Evolutionary conservation across 2,888 invertebrate species (phyloP), one percentile per base, ranked within the genome.

Genomic region (Drosophila helvetica): DNA sequence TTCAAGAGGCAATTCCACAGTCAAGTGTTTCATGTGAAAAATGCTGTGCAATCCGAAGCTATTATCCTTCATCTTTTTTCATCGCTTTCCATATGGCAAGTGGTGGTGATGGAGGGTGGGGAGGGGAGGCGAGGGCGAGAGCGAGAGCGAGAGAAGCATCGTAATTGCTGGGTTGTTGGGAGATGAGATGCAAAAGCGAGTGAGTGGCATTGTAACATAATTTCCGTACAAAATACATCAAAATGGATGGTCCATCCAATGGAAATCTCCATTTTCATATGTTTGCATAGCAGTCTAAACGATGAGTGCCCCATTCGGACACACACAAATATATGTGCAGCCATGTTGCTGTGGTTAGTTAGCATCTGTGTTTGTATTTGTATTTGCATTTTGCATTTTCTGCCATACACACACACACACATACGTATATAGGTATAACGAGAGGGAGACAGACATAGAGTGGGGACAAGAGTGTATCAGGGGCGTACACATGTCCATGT

Each of bases 311-410:
- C 47, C 60, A 52, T 30, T 50, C 2, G 22, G 7, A 43, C 15
- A 61, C 56, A 62, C 25, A 42, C 43, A 45, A 18, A 43, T 27
- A 43, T 70, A 61, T 52, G 66, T 79, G 52, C 66, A 65, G 66
- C 65, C 56, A 66, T 66, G 66, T 66, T 66, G 75, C 77, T 86
- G 86, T 80, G 86, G 86, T 86, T 88, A 86, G 86, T 86, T 86
- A 88, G 84, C 88, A 88, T 86, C 81, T 84, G 88, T 86, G 84
- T 88, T 86, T 83, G 80, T 86, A 77, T 86, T 87, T 85, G 82
- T 82, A 74, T 85, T 87, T 86, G 83, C 88, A 74, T 71, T 81
- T 83, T 86, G 78, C 74, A 85, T 87, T 82, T 82, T 82, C 72
- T 73, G 60, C 69, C 77, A 69, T 69, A 53, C 59, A 63, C 54